Evolutionary conservation across 1,140 invertebrate genomes (phyloP), one percentile per base, ranked within the genome.

Genomic region (Bursaphelenchus mucronatus): DNA sequence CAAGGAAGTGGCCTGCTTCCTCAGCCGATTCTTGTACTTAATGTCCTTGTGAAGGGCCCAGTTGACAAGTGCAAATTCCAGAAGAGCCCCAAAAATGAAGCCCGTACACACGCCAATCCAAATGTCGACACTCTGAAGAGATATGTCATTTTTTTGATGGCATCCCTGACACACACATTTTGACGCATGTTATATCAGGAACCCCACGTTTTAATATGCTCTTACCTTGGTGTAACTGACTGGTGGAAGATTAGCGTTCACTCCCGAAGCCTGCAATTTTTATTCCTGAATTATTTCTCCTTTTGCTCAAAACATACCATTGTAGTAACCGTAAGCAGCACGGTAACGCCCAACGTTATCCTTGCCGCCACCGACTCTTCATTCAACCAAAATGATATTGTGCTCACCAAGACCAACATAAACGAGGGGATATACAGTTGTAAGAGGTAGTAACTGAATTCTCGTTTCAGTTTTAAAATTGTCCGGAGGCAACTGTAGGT

Each of bases 381-480:
- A 86, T 96, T 92, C 78, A 95, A 73, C 92, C 92, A 96, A 85
- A 95, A 95, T 62, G 90, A 93, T 63, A 95, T 93, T 91, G 92
- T 95, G 40, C 91, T 94, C 61, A 95, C 92, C 80, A 94, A 94
- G 79, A 95, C 92, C 13, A 79, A 68, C 84, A 86, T 86, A 62
- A 82, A 83, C 61, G 80, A 83, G 11, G 80, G 76, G 49, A 79
- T 71, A 46, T 81, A 80, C 61, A 86, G 81, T 66, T 85, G 84
- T 43, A 85, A 80, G 11, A 83, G 67, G 58, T 84, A 83, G 73
- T 84, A 84, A 61, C 69, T 74, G 72, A 84, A 84, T 67, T 84
- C 83, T 21, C 83, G 74, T 68, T 82, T 82, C 62, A 83, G 78
- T 49, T 67, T 59, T 9, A 82, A 59, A 44, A 74, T 63, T 7